Conservation (phyloP, 2,113 vertebrate species). For the Balaeniceps rex region DNA sequence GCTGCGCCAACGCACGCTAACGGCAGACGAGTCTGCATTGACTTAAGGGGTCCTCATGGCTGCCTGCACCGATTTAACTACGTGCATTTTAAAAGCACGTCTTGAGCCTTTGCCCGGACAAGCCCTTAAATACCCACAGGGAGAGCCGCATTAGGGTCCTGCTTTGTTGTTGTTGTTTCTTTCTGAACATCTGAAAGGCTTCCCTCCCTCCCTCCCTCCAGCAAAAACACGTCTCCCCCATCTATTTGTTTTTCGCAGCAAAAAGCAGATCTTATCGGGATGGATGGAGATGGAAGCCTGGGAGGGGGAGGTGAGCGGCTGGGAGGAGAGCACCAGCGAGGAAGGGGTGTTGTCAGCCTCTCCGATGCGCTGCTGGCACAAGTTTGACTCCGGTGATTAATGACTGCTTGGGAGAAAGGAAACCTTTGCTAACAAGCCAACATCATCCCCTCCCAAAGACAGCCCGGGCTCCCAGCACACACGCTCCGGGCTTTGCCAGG, state of each 20-base stretch:
- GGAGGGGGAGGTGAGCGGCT: background rate
- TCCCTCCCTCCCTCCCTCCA: background rate
- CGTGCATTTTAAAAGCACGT: background rate
- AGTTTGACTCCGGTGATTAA: background rate
- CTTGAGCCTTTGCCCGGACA: background rate
- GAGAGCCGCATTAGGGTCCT: background rate
- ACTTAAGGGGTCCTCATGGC: background rate
- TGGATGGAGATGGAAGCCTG: background rate
- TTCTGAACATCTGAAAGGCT: background rate
- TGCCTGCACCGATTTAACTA: background rate
- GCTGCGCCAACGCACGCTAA: background rate
- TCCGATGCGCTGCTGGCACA: background rate
- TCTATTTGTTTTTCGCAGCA: background rate
- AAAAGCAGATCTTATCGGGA: background rate
- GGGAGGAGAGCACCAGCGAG: background rate
- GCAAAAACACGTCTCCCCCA: background rate
- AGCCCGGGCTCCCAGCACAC: background rate
- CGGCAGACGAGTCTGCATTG: background rate
- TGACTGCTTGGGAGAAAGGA: background rate
- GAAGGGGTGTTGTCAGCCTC: background rate
- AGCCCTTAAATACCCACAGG: background rate
- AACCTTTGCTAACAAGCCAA: conserved; percentile 33
- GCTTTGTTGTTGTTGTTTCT: background rate
- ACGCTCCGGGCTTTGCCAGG: background rate
- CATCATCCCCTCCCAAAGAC: background rate